These are phyloP conservation scores for Phengaris arion DNA, from an alignment of 2,888 invertebrate genomes.

Conservation along the genomic window DNA sequence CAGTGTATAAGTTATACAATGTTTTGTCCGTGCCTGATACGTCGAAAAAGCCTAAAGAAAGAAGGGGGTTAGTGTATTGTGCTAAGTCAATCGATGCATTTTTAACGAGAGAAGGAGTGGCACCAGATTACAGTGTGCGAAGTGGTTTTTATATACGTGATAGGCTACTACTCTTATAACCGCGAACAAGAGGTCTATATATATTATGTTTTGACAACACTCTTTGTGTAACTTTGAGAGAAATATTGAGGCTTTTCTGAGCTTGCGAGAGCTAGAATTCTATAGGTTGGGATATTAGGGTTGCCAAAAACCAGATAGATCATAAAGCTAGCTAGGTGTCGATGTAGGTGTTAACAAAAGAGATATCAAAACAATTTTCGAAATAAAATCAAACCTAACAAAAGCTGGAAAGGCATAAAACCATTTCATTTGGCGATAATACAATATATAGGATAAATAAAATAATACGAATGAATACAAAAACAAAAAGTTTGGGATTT, in stretches of 20 bases:
- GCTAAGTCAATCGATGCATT: too few relatives aligned
- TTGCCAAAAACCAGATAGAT: background rate
- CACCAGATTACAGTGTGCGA: background rate
- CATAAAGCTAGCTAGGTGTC: too few relatives aligned
- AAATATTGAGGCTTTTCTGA: background rate
- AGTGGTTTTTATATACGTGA: background rate
- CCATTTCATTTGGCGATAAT: too few relatives aligned
- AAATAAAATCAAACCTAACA: background rate
- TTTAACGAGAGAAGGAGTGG: too few relatives aligned
- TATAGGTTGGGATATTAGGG: background rate
- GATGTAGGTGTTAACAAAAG: too few relatives aligned
- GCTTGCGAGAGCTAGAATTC: background rate
- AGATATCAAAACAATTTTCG: background rate
- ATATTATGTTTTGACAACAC: conserved; percentile 11
- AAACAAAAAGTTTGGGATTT: too few relatives aligned
- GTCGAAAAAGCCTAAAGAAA: too few relatives aligned
- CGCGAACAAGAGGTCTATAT: background rate
- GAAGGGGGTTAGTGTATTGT: too few relatives aligned
- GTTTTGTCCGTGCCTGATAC: too few relatives aligned
- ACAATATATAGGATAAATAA: too few relatives aligned
- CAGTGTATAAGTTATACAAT: too few relatives aligned
- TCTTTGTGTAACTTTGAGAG: conserved; percentile 1
- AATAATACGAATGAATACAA: too few relatives aligned
- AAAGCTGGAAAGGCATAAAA: background rate
- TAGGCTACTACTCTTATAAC: conserved; percentile 3